These are phyloP conservation scores for Nyctibius bracteatus DNA, from an alignment of 2,113 vertebrate genomes.

Conservation along the genomic window DNA sequence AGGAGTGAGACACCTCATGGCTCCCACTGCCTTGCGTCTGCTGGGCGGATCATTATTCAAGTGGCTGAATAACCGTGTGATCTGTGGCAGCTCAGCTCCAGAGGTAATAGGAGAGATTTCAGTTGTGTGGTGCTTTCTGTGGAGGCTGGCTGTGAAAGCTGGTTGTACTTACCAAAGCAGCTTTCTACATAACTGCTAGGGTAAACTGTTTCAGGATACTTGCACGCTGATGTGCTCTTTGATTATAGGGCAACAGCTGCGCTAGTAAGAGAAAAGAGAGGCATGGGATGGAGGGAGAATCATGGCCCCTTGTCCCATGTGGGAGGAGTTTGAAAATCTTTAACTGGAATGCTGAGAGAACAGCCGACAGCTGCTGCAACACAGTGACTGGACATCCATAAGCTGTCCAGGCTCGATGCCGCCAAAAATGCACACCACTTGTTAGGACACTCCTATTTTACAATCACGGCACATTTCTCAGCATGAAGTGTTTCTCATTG, in stretches of 20 bases:
- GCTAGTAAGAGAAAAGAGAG: neutral
- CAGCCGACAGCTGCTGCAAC: neutral
- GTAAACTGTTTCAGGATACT: neutral
- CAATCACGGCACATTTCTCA: neutral
- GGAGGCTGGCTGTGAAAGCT: neutral
- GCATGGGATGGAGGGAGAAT: neutral
- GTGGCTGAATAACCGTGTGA: neutral
- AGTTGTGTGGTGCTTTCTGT: neutral
- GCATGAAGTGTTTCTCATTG: neutral
- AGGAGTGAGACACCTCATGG: neutral
- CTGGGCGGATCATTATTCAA: neutral
- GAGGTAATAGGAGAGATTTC: neutral
- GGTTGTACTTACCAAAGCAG: neutral
- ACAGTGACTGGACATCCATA: neutral
- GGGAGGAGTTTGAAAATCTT: neutral
- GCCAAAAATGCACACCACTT: neutral
- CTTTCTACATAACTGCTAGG: neutral
- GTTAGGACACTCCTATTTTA: neutral
- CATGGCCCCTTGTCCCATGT: neutral
- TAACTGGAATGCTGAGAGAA: neutral
- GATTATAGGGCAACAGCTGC: neutral
- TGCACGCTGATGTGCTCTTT: neutral
- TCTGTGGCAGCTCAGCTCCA: neutral
- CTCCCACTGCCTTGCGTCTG: neutral
- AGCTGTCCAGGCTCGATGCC: neutral